phyloP scores from a whole-genome alignment of 2,888 invertebrate species.

The Meteorus colon region DNA sequence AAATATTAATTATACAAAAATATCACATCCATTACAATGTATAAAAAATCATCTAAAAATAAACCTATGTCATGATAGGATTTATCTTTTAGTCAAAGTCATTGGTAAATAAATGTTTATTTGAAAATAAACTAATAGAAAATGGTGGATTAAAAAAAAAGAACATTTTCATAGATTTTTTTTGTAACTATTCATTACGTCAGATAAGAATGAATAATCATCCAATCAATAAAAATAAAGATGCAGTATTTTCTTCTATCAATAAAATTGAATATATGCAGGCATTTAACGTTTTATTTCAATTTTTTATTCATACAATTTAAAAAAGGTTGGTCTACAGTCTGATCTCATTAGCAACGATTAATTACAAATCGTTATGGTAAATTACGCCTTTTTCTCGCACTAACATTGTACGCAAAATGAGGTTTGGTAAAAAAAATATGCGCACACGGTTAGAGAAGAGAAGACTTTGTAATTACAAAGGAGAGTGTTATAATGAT shows the following conservation, averaged over 20 bases:
- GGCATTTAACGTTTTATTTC: too few species aligned
- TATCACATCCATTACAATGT: background rate
- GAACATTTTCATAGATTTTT: too few species aligned
- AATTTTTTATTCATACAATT: background rate
- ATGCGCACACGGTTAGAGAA: background rate
- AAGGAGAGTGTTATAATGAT: background rate
- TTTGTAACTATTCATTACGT: too few species aligned
- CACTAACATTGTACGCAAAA: constrained; percentile 31
- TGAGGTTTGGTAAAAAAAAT: background rate
- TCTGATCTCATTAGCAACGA: constrained; percentile 61
- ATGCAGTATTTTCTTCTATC: too few species aligned
- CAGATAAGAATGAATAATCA: too few species aligned
- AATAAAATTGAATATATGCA: too few species aligned
- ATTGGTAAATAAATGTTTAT: too few species aligned
- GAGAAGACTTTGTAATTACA: background rate
- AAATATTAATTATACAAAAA: background rate
- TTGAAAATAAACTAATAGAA: too few species aligned
- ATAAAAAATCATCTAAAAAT: background rate
- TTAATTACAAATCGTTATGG: constrained; percentile 66
- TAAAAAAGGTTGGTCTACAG: constrained; percentile 23
- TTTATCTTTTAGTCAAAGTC: too few species aligned
- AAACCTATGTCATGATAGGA: too few species aligned
- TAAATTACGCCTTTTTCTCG: constrained; percentile 65
- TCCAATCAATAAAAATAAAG: too few species aligned
- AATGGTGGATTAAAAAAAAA: background rate